A percentile compares a stretch with the other conserved stretches of the same genome.
Evolutionary conservation across 2,113 vertebrate species (phyloP).

Genomic region (Myotis yumanensis): DNA sequence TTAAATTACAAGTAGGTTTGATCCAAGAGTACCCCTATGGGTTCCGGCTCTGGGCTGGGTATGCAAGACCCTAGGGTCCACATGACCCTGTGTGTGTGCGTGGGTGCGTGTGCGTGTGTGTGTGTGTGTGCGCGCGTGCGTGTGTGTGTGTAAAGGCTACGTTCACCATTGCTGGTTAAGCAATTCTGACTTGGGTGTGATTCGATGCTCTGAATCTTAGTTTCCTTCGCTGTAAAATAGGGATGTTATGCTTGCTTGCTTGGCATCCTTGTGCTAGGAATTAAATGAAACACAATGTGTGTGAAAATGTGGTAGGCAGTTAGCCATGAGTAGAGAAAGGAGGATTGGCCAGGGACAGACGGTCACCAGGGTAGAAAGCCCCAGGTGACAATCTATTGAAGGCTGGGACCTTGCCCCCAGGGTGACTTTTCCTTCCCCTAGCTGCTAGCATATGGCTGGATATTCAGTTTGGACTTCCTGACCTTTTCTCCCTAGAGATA

Average conservation of each 20-base stretch:
- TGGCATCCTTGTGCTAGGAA: neutral
- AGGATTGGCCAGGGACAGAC: too few species aligned
- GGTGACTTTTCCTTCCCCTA: too few species aligned
- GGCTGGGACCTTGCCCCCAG: too few species aligned
- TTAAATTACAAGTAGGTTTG: neutral
- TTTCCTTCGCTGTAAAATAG: constrained; percentile 16
- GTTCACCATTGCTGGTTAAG: neutral
- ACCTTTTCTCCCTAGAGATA: too few species aligned
- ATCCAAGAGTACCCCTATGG: neutral
- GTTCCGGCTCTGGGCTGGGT: neutral
- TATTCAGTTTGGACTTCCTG: too few species aligned
- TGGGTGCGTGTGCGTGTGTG: too few species aligned
- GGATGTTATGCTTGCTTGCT: neutral
- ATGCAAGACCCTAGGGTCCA: neutral
- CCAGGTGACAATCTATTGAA: too few species aligned
- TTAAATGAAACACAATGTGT: neutral
- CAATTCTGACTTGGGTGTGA: neutral
- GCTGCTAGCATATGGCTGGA: too few species aligned
- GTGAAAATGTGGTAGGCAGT: neutral
- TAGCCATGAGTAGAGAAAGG: too few species aligned
- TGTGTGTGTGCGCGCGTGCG: too few species aligned
- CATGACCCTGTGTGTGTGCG: too few species aligned
- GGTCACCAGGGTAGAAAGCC: too few species aligned
- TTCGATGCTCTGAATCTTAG: neutral
- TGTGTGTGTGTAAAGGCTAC: neutral